These are phyloP conservation scores for Actinopyga echinites DNA, from an alignment of 53 echinoderm and acorn worm genomes.

Conservation along the genomic window DNA sequence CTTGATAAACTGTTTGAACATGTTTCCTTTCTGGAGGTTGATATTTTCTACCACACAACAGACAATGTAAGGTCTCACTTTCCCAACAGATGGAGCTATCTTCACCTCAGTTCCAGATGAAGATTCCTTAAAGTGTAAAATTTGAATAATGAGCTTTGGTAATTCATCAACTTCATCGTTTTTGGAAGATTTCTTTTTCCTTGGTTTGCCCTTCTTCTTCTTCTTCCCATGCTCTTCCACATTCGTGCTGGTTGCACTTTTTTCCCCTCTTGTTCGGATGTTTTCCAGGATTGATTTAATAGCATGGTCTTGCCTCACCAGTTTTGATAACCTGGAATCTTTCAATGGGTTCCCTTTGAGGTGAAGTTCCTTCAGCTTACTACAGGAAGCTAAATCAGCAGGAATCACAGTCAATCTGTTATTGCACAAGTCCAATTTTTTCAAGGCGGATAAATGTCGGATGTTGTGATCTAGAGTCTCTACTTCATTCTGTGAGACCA, in stretches of 20 bases:
- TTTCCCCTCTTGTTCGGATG: conserved; percentile 63
- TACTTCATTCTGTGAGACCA: conserved; percentile 71
- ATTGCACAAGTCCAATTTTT: conserved; percentile 72
- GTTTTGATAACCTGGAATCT: conserved; percentile 75
- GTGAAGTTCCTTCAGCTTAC: conserved; percentile 71
- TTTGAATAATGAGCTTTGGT: conserved; percentile 51
- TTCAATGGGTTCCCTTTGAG: conserved; percentile 76
- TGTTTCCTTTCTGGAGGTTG: conserved; percentile 60
- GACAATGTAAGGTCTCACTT: conserved; percentile 80
- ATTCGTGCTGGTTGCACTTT: background rate
- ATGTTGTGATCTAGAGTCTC: conserved; percentile 48
- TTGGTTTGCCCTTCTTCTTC: conserved; percentile 60
- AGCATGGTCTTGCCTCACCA: conserved; percentile 71
- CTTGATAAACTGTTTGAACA: conserved; percentile 88
- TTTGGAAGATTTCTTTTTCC: background rate
- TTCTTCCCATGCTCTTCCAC: conserved; percentile 44
- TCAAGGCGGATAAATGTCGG: conserved; percentile 54
- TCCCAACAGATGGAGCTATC: conserved; percentile 56
- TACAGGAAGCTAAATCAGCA: conserved; percentile 64
- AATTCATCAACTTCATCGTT: conserved; percentile 56
- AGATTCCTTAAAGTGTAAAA: conserved; percentile 62
- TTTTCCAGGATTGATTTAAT: conserved; percentile 82
- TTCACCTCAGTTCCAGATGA: conserved; percentile 57
- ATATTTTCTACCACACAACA: conserved; percentile 86
- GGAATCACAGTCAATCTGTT: conserved; percentile 73